These are phyloP conservation scores for Chymomyza fuscimana DNA, from an alignment of 2,888 invertebrate species.

Conservation along the genomic window DNA sequence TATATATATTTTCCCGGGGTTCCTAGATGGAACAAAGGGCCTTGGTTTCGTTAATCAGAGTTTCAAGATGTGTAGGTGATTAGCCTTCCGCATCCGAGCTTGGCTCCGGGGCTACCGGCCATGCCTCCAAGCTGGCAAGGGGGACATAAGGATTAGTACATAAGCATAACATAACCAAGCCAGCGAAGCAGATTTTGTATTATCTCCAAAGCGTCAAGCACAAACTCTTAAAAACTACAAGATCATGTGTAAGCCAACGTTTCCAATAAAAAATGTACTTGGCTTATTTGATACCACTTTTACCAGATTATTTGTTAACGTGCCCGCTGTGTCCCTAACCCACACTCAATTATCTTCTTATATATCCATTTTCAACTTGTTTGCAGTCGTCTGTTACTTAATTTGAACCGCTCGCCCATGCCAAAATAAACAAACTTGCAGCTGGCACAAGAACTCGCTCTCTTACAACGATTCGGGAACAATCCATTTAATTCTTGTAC, in stretches of 20 bases:
- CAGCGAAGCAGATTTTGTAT: too few relatives aligned
- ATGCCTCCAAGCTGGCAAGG: too few relatives aligned
- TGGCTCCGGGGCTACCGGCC: too few relatives aligned
- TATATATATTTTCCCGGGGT: too few relatives aligned
- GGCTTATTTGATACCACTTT: not conserved
- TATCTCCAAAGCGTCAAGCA: too few relatives aligned
- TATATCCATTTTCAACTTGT: not conserved
- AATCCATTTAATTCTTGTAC: conserved; percentile 30
- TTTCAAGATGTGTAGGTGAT: too few relatives aligned
- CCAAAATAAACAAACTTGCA: conserved; percentile 58
- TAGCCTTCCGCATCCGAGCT: too few relatives aligned
- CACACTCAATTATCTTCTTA: not conserved
- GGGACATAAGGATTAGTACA: too few relatives aligned
- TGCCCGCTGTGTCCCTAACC: not conserved
- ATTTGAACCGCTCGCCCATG: conserved; percentile 58
- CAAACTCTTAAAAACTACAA: not conserved
- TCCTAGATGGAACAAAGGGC: too few relatives aligned
- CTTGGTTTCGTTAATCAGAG: too few relatives aligned
- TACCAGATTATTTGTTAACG: not conserved
- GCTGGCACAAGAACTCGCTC: conserved; percentile 27
- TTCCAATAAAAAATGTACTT: not conserved
- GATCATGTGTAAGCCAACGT: too few relatives aligned
- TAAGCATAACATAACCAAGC: too few relatives aligned
- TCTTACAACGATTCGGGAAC: conserved; percentile 13
- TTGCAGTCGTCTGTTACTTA: conserved; percentile 42